These are phyloP conservation scores for Heliocidaris erythrogramma DNA, from an alignment of 35 echinoderm and acorn worm genomes.

Conservation along the genomic window DNA sequence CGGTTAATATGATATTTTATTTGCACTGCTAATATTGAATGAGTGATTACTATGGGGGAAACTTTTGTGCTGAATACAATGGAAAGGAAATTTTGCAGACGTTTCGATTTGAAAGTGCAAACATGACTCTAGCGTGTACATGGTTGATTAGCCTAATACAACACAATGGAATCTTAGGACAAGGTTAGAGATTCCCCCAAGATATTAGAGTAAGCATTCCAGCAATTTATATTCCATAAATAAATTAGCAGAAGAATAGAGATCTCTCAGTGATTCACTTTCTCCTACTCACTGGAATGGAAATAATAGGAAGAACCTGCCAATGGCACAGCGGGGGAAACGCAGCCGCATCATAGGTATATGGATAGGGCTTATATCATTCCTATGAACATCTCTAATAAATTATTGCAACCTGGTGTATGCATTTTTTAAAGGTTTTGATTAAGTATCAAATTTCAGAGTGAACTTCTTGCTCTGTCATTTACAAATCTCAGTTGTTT, in stretches of 20 bases:
- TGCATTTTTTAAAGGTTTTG: too few species aligned
- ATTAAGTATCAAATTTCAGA: too few species aligned
- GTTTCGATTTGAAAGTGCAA: neutral
- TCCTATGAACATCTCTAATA: too few species aligned
- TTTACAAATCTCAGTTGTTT: too few species aligned
- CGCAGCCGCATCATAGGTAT: neutral
- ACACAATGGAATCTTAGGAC: neutral
- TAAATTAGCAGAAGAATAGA: conserved; percentile 41
- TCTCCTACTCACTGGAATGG: neutral
- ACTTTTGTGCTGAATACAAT: neutral
- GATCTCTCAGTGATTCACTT: neutral
- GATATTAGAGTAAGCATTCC: conserved; percentile 15
- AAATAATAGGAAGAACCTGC: neutral
- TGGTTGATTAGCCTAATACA: conserved; percentile 29
- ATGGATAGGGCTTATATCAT: neutral
- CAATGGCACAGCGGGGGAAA: neutral
- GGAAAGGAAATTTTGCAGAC: neutral
- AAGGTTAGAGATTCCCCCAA: neutral
- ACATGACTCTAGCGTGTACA: neutral
- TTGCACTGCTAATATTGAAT: conserved; percentile 1
- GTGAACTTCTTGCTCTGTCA: too few species aligned
- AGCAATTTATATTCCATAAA: conserved; percentile 36
- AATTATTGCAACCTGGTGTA: too few species aligned
- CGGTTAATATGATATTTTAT: neutral
- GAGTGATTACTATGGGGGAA: neutral